These are phyloP conservation scores for Cottus gobio DNA, from an alignment of 2,113 vertebrate species.

Conservation along the genomic window DNA sequence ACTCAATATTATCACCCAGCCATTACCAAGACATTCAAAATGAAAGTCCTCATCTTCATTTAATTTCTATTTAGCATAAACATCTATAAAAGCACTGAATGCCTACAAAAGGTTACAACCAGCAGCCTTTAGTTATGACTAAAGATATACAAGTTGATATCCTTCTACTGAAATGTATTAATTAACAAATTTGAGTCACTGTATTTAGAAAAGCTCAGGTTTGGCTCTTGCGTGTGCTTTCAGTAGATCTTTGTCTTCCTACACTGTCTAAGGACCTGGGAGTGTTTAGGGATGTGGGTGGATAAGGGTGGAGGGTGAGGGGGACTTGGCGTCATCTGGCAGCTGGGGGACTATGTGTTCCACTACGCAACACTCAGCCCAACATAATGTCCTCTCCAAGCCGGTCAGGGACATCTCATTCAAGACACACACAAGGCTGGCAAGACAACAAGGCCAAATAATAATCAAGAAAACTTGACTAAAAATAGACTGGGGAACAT, in stretches of 20 bases:
- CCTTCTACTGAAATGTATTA: not conserved
- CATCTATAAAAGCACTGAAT: not conserved
- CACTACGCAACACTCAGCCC: constrained; percentile 8
- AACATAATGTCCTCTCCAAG: constrained; percentile 39
- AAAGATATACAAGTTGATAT: not conserved
- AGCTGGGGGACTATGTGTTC: constrained; percentile 51
- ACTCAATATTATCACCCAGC: too few species aligned
- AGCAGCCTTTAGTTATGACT: not conserved
- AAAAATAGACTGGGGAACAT: constrained; percentile 32
- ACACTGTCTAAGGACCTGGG: constrained; percentile 39
- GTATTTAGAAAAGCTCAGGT: not conserved
- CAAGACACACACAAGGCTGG: constrained; percentile 46
- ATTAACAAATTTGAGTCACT: not conserved
- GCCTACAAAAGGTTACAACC: not conserved
- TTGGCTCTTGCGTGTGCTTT: not conserved
- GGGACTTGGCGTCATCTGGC: constrained; percentile 49
- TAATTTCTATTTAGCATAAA: not conserved
- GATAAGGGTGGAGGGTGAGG: constrained; percentile 1
- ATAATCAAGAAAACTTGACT: constrained; percentile 9
- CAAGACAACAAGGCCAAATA: constrained; percentile 42
- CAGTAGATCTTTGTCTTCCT: constrained; percentile 32
- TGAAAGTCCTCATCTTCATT: not conserved
- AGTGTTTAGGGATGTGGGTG: constrained; percentile 42
- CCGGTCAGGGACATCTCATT: constrained; percentile 45
- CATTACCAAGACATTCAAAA: too few species aligned